Evolutionary conservation across 2,113 vertebrate species (phyloP), one percentile per base, ranked within the genome.

Genomic region (Ailurus styani): DNA sequence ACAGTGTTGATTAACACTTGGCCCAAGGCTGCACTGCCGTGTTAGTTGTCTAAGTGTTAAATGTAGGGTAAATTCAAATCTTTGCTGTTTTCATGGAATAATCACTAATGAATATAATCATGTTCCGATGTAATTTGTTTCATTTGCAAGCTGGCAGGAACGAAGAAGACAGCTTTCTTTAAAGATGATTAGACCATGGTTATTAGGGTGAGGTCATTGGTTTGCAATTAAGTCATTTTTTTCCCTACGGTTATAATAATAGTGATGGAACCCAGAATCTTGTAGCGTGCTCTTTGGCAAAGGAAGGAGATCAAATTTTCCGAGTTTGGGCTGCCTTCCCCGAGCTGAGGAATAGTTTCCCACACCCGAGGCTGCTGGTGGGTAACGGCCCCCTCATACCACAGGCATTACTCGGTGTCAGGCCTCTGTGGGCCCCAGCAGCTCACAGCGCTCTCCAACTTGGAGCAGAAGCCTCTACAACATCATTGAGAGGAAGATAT

Each of bases 191-290:
- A 98, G 96, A 98, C 98, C 98, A 96, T 97, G 86, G 96, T 97
- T 98, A 98, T 98, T 98, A 98, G 97, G 96, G 96, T 99, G 98
- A 99, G 97, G 97, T 98, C 96, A 79, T 96, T 97, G 98, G 97
- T 98, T 98, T 98, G 98, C 96, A 98, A 98, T 98, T 98, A 98
- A 99, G 98, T 99, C 96, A 98, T 96, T 98, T 97, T 97, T 97
- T 78, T 93, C 98, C 95, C 97, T 66, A 97, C 87, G 57, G 97
- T 98, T 98, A 96, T 98, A 98, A 98, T 98, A 98, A 95, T 97
- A 98, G 98, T 98, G 98, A 99, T 98, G 95, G 97, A 98, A 98
- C 97, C 94, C 97, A 98, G 99, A 96, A 98, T 98, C 98, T 97
- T 90, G 62, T 96, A 98, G 96, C 91, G 98, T 92, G 87, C 82